Conservation (phyloP, 2,797 vertebrate genomes). For the Sebastolobus alascanus region DNA sequence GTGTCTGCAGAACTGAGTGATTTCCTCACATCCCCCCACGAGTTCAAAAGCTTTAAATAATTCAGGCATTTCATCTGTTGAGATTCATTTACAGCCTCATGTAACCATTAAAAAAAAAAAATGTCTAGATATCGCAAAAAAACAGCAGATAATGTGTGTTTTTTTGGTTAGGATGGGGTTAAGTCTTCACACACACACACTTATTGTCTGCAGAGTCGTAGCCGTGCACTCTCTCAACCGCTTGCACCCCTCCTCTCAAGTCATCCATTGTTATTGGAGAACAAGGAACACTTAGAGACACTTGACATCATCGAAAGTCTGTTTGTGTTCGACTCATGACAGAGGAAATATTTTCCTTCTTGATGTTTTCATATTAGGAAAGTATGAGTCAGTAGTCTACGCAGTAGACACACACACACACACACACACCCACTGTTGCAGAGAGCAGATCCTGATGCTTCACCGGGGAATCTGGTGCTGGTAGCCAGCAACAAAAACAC, state of each 20-base stretch:
- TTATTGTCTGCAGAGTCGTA: conserved; percentile 56
- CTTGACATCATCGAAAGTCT: conserved; percentile 65
- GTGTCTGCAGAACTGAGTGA: conserved; percentile 61
- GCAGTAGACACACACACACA: conserved; percentile 20
- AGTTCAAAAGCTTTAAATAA: conserved; percentile 63
- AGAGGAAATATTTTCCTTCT: conserved; percentile 60
- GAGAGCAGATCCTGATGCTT: conserved; percentile 19
- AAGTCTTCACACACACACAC: conserved; percentile 45
- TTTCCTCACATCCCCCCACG: conserved; percentile 34
- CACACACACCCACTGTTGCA: conserved; percentile 28
- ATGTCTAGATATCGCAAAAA: conserved; percentile 11
- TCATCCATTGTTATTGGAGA: conserved; percentile 66
- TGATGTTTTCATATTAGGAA: conserved; percentile 48
- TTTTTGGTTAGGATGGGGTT: conserved; percentile 8
- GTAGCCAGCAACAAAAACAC: conserved; percentile 36
- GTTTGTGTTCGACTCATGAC: conserved; percentile 60
- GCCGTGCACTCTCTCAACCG: conserved; percentile 37
- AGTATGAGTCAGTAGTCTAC: conserved; percentile 61
- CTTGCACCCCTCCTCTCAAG: conserved; percentile 35
- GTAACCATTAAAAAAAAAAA: conserved; percentile 18
- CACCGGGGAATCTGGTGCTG: conserved; percentile 13
- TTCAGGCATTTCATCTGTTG: conserved; percentile 54
- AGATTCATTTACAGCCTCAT: conserved; percentile 39
- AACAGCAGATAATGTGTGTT: conserved; percentile 3
- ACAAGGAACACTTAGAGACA: conserved; percentile 67